Evolutionary conservation across 2,113 vertebrate genomes (phyloP).

Genomic region (Isurus oxyrinchus): DNA sequence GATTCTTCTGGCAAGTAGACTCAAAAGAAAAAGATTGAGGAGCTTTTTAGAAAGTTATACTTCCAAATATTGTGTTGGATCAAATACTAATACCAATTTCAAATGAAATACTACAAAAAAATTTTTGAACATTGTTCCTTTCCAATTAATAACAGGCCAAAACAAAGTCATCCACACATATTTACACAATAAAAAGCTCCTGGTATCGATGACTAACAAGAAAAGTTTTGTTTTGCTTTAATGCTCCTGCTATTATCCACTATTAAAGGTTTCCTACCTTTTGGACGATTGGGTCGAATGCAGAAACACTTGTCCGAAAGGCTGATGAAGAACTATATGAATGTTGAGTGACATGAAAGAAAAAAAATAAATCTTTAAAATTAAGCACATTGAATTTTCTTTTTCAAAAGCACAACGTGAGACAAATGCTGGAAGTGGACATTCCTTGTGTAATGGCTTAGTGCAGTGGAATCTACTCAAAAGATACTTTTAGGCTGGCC

Average conservation of each 20-base stretch:
- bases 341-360: not conserved
- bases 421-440: not conserved
- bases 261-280: not conserved
- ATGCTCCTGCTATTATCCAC: not conserved
- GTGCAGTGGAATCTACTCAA: not conserved
- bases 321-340: not conserved
- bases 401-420: not conserved
- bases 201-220: no score
- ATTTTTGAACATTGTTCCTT: not conserved
- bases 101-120: not conserved
- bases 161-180: not conserved
- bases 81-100: not conserved
- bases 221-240: not conserved
- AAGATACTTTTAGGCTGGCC: not conserved
- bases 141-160: not conserved
- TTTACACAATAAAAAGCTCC: no score
- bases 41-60: not conserved
- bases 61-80: slow-evolving; percentile 12
- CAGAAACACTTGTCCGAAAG: not conserved
- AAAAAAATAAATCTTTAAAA: not conserved
- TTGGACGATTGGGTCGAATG: not conserved
- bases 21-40: not conserved
- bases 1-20: not conserved
- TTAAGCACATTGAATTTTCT: not conserved
- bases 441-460: not conserved